phyloP scores from a whole-genome alignment of 2,888 invertebrate genomes.

The Cancer borealis region DNA sequence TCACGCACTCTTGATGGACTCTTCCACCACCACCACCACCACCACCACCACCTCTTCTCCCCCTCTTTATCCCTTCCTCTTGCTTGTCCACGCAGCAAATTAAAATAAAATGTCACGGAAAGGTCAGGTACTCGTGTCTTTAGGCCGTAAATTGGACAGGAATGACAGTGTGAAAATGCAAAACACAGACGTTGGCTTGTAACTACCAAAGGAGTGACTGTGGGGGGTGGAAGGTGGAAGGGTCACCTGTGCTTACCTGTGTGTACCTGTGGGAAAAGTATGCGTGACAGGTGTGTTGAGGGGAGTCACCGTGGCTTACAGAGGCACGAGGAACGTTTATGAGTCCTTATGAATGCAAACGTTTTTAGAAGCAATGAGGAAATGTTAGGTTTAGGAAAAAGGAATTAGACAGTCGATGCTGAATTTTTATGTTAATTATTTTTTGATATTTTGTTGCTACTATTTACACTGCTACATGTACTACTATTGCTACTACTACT shows the following conservation, averaged over 20 bases:
- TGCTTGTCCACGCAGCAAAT: neutral
- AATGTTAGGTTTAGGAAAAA: too few relatives aligned
- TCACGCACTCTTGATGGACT: neutral
- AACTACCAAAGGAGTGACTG: neutral
- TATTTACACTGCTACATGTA: too few relatives aligned
- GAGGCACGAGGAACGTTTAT: too few relatives aligned
- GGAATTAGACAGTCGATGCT: neutral
- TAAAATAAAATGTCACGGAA: neutral
- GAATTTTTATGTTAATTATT: neutral
- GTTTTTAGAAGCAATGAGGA: too few relatives aligned
- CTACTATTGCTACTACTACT: too few relatives aligned
- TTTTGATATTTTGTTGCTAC: neutral
- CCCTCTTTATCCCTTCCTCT: too few relatives aligned
- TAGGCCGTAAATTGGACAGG: neutral
- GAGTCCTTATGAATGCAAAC: too few relatives aligned
- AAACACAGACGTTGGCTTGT: neutral
- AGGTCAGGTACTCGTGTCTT: constrained; percentile 1
- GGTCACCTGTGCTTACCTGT: neutral
- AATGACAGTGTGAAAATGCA: constrained; percentile 27
- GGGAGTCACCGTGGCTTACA: neutral
- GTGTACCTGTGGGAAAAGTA: neutral
- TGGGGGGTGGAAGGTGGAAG: neutral
- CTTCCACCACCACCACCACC: neutral
- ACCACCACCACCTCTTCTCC: neutral
- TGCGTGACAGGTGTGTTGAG: neutral